These are phyloP conservation scores for Rhinogobio ventralis DNA, from an alignment of 2,797 vertebrate genomes.

Conservation along the genomic window DNA sequence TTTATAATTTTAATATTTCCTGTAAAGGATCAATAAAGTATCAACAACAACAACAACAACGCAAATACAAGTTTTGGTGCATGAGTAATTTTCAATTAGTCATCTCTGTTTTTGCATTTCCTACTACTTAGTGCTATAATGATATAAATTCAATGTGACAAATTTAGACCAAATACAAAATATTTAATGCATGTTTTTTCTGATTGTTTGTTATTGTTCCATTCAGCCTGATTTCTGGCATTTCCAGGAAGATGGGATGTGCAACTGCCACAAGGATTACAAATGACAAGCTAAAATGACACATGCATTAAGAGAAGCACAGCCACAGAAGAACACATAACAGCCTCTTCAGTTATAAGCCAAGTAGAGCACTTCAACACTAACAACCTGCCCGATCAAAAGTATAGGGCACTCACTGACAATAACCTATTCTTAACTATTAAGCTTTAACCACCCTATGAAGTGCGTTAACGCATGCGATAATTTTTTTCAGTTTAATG, in stretches of 20 bases:
- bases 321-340: slow-evolving; percentile 23
- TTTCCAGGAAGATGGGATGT: slow-evolving; percentile 27
- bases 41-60: too few species aligned
- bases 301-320: slow-evolving; percentile 30
- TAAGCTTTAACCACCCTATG: background rate
- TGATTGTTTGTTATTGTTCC: slow-evolving; percentile 35
- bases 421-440: background rate
- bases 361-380: slow-evolving; percentile 3
- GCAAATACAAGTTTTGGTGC: background rate
- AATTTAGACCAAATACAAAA: slow-evolving; percentile 41
- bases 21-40: too few species aligned
- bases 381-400: background rate
- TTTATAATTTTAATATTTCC: too few species aligned
- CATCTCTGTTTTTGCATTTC: slow-evolving; percentile 22
- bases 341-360: slow-evolving; percentile 4
- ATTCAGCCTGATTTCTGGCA: background rate
- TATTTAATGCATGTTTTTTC: slow-evolving; percentile 18
- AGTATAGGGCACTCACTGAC: background rate
- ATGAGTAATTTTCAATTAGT: slow-evolving; percentile 38
- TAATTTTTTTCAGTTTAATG: too few species aligned
- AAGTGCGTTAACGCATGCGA: too few species aligned
- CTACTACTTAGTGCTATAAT: background rate
- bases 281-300: slow-evolving; percentile 24
- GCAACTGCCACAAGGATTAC: background rate
- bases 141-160: slow-evolving; percentile 49